These are phyloP conservation scores for Gandaritis pyraliata DNA, from an alignment of 2,888 invertebrate species.

Conservation along the genomic window DNA sequence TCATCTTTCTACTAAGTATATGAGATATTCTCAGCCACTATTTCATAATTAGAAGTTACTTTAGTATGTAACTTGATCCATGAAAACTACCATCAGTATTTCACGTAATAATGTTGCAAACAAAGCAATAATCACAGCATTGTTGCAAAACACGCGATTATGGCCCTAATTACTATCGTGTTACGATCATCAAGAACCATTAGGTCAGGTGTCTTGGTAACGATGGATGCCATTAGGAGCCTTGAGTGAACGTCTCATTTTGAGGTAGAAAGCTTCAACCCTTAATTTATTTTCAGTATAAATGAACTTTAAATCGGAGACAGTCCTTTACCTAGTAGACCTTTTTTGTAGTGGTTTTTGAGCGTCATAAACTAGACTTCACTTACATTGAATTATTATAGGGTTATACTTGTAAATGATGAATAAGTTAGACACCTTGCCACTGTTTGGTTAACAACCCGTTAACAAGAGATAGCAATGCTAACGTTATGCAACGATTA, in stretches of 20 bases:
- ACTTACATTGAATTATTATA: too few relatives aligned
- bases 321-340: too few relatives aligned
- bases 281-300: not conserved
- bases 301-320: not conserved
- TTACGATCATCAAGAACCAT: slow-evolving; percentile 29
- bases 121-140: slow-evolving; percentile 19
- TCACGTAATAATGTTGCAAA: slow-evolving; percentile 5
- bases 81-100: not conserved
- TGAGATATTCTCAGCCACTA: too few relatives aligned
- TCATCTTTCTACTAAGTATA: too few relatives aligned
- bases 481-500: too few relatives aligned
- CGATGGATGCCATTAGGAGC: slow-evolving; percentile 20
- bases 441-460: too few relatives aligned
- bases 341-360: too few relatives aligned
- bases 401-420: too few relatives aligned
- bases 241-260: slow-evolving; percentile 4
- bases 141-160: slow-evolving; percentile 25
- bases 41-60: too few relatives aligned
- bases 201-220: slow-evolving; percentile 30
- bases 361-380: too few relatives aligned
- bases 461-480: too few relatives aligned
- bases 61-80: not conserved
- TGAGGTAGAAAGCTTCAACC: not conserved
- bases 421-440: too few relatives aligned
- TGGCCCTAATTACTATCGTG: slow-evolving; percentile 31